These are phyloP conservation scores for Toxostoma redivivum DNA, from an alignment of 2,113 vertebrate species.

Conservation along the genomic window DNA sequence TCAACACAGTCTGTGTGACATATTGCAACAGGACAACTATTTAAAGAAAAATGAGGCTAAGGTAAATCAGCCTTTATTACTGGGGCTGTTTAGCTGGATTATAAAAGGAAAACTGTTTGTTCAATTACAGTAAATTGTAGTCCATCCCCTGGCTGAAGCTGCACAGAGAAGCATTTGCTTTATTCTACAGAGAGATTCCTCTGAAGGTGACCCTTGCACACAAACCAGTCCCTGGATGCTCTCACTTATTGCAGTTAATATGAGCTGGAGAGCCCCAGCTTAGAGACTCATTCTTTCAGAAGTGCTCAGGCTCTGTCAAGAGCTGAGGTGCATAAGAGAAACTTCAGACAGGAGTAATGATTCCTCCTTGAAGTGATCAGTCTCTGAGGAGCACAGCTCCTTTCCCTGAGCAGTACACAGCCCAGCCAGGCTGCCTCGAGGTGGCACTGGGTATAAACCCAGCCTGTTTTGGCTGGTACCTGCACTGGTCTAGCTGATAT, in stretches of 20 bases:
- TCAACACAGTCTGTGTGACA: not conserved
- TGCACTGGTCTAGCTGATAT: not conserved
- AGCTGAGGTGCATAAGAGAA: not conserved
- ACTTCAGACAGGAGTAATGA: not conserved
- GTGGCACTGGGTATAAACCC: not conserved
- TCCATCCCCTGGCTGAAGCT: not conserved
- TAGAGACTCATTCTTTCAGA: not conserved
- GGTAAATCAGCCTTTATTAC: not conserved
- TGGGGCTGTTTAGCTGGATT: not conserved
- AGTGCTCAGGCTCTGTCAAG: not conserved
- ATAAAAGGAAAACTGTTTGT: not conserved
- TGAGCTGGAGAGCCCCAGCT: not conserved
- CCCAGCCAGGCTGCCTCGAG: not conserved
- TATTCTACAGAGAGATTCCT: not conserved
- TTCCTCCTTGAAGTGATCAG: not conserved
- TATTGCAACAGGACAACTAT: not conserved
- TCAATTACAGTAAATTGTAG: not conserved
- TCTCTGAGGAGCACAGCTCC: not conserved
- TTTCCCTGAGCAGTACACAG: fast-evolving
- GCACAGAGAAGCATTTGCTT: not conserved
- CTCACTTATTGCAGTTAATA: not conserved
- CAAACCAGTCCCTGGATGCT: not conserved
- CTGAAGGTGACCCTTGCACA: slow-evolving; percentile 21
- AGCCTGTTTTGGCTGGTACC: not conserved
- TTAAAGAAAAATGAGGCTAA: not conserved